phyloP scores from a whole-genome alignment of 1,140 invertebrate genomes.

The Drosophila murphyi region DNA sequence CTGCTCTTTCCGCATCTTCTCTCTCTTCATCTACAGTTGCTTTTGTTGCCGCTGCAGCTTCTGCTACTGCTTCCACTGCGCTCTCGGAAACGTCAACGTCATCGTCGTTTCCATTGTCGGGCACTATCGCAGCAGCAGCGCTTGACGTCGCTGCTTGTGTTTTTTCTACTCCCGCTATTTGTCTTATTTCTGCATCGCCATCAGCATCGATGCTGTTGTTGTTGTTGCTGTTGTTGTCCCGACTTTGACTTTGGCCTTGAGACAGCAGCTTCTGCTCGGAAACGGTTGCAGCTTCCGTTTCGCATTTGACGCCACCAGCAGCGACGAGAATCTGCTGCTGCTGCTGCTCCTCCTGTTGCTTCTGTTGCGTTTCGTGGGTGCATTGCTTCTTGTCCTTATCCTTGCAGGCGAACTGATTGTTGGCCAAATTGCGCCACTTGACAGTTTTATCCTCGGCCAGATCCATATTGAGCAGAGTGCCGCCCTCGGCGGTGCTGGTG shows the following conservation, averaged over 20 bases:
- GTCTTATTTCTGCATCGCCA: constrained; percentile 10
- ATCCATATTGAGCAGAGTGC: constrained; percentile 68
- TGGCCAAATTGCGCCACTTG: constrained; percentile 80
- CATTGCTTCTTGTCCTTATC: constrained; percentile 74
- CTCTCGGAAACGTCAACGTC: constrained; percentile 28
- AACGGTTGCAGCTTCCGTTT: constrained; percentile 40
- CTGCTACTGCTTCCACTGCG: constrained; percentile 5
- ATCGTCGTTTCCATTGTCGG: constrained; percentile 22
- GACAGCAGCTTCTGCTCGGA: constrained; percentile 5
- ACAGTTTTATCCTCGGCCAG: constrained; percentile 82
- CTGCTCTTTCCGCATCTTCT: constrained; percentile 4
- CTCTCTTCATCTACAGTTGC: neutral
- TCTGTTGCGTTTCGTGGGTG: constrained; percentile 16
- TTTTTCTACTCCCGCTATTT: neutral
- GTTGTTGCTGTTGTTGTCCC: constrained; percentile 2
- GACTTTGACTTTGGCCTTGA: constrained; percentile 45
- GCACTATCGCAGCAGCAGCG: neutral
- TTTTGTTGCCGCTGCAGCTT: constrained; percentile 1
- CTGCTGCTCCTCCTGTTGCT: constrained; percentile 17
- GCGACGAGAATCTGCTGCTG: constrained; percentile 30
- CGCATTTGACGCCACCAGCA: constrained; percentile 55
- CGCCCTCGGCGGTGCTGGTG: constrained; percentile 73
- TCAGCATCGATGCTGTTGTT: neutral
- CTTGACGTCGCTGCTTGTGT: constrained; percentile 17
- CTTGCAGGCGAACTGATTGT: constrained; percentile 83